Base-by-base conservation (phyloP, 1,140 invertebrate genomes). In the Penaeus japonicus region DNA sequence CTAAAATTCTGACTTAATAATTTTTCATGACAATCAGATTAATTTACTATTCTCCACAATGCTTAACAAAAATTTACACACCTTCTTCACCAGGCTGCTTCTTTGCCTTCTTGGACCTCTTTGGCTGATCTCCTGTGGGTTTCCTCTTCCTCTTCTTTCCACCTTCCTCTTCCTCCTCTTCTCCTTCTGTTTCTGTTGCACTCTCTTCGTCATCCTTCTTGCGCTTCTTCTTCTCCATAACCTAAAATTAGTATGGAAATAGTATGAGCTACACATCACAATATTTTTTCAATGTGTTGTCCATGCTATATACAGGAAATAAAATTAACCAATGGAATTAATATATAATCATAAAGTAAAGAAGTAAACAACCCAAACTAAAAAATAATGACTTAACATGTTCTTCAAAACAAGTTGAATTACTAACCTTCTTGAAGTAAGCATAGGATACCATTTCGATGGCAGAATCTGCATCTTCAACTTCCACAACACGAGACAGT, bases 361-460 rank as follows among this genome's bases (percentile, higher is more conserved):
- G n/a, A n/a, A n/a, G n/a, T n/a, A n/a, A n/a, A n/a, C n/a, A n/a
- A n/a, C n/a, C n/a, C n/a, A n/a, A 22, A 32, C 5, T 32, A 27
- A 32, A 32, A 30, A 35, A 77, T 5, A 77, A 32, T 77, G 5
- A 30, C 15, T 27, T 10, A 77, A n/a, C 35, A 7, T 27, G 20
- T 10, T 79, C 53, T 22, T 17, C 24, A 20, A 53, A 20, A 47
- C 24, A 15, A 30, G 27, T 17, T 47, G 47, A 15, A 73, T 0
- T 35, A 96, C 91, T n/a, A 18, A 97, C 97, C 93, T 97, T 97
- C 92, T 99, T 99, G 93, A 99, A 99, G 92, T 97, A 98, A 0
- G 99, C 98, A 93, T 95, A 99, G 90, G 99, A 96, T n/a, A 99
- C 96, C 0, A 99, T 93, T 91, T 99, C 97, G 90, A 99, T 98